phyloP scores from a whole-genome alignment of 1,140 invertebrate species.

The Trichonephila clavata region DNA sequence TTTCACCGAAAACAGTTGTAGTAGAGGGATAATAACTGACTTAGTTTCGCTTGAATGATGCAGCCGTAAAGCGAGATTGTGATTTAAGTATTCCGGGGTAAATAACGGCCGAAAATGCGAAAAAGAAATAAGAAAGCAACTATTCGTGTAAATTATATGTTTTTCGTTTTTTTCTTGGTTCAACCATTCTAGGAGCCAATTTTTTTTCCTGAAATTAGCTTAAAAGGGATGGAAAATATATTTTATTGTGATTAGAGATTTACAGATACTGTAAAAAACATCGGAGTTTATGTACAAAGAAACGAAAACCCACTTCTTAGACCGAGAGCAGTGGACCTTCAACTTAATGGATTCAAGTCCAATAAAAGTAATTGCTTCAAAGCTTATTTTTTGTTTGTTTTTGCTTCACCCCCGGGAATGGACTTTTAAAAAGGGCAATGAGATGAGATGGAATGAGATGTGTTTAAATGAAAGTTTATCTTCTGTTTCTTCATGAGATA shows the following conservation, averaged over 20 bases:
- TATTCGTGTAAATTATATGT: not conserved
- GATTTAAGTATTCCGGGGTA: not conserved
- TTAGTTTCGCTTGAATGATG: not conserved
- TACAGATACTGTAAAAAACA: slow-evolving; percentile 31
- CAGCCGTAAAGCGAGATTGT: no score
- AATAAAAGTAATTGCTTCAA: slow-evolving; percentile 64
- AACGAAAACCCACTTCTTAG: not conserved
- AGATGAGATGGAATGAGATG: slow-evolving; percentile 22
- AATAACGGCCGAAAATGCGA: not conserved
- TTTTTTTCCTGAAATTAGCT: not conserved
- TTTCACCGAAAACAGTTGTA: no score
- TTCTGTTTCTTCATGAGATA: not conserved
- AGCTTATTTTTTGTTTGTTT: slow-evolving; percentile 36
- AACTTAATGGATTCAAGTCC: slow-evolving; percentile 58
- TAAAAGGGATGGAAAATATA: slow-evolving; percentile 1
- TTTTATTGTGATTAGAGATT: slow-evolving; percentile 39
- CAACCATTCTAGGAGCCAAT: not conserved
- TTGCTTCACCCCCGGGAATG: not conserved
- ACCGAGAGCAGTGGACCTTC: slow-evolving; percentile 9
- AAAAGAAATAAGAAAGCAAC: not conserved
- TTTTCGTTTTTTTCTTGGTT: not conserved
- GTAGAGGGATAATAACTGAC: no score
- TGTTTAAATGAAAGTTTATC: slow-evolving; percentile 40
- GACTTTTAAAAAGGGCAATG: slow-evolving; percentile 22
- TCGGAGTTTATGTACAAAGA: not conserved